Evolutionary conservation across 2,113 vertebrate species (phyloP).

Genomic region (Boleophthalmus pectinirostris): DNA sequence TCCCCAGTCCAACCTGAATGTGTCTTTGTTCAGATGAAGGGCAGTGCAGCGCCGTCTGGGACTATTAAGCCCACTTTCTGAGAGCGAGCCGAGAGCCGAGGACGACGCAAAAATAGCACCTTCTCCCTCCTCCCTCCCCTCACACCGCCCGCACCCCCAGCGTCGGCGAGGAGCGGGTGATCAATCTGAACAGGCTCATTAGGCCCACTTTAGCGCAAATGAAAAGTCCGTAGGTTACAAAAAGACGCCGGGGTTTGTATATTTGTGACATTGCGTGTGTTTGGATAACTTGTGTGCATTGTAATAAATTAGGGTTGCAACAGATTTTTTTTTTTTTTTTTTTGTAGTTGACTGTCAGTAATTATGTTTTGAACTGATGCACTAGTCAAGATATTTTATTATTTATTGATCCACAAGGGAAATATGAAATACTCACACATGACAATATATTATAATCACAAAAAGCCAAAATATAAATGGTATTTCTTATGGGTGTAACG

Average conservation of each 20-base stretch:
- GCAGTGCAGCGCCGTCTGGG: constrained; percentile 72
- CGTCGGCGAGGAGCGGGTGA: constrained; percentile 26
- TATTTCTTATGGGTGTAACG: too few species aligned
- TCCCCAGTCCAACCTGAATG: constrained; percentile 76
- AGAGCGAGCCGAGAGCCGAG: constrained; percentile 70
- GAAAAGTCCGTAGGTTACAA: constrained; percentile 32
- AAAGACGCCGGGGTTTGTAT: background rate
- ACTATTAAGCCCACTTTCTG: constrained; percentile 83
- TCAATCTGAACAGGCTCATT: constrained; percentile 50
- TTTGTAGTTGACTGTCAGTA: background rate
- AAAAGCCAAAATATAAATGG: too few species aligned
- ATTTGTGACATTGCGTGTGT: background rate
- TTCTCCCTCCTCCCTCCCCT: constrained; percentile 17
- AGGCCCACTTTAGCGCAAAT: constrained; percentile 45
- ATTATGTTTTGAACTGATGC: background rate
- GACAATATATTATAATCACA: too few species aligned
- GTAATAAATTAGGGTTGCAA: background rate
- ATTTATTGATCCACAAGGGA: too few species aligned
- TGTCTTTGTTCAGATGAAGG: constrained; percentile 83
- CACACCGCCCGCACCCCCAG: background rate
- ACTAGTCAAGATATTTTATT: background rate
- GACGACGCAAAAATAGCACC: constrained; percentile 76
- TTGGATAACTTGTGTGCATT: background rate
- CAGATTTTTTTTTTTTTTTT: too few species aligned
- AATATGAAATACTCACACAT: too few species aligned